Base-by-base conservation (phyloP, 2,888 invertebrate species). In the Trypoxylon attenuatum region DNA sequence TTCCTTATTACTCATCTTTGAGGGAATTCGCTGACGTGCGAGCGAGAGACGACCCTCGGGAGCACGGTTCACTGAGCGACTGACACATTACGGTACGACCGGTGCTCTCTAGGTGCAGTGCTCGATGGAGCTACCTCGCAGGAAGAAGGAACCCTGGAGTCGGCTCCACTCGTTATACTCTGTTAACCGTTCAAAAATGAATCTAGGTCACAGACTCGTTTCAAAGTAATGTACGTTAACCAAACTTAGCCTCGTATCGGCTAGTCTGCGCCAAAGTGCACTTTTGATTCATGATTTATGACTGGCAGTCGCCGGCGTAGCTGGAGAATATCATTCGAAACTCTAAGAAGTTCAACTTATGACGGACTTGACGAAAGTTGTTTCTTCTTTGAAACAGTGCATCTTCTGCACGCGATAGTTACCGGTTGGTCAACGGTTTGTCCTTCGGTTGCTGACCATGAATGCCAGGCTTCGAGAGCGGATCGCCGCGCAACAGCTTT, bases 11-110 rank as follows among this genome's bases (percentile, higher is more conserved):
- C 78, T 73, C 76, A 66, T 77, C 71, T 80, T 77, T 73, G 75
- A 81, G 80, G 82, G 79, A 75, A 80, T 73, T 73, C 68, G 60
- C 64, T 62, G 65, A 65, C 62, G 64, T 56, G 54, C 41, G 16
- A 53, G 53, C 51, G 57, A 53, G 41, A n/a, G n/a, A n/a, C n/a
- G n/a, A n/a, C 59, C 27, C 45, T 43, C 39, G 29, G 13, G 4
- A 29, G 21, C 41, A 62, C 55, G 59, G 55, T 69, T 69, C 69
- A 54, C 69, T 63, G 69, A 68, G 55, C 47, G 52, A 58, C 52
- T 19, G 45, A 52, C 29, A 22, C 33, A 33, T 13, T 13, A 33
- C 33, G 33, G n/a, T n/a, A n/a, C n/a, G n/a, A n/a, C n/a, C n/a
- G n/a, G 19, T 8, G 39, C 23, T 23, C 58, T 65, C 53, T 66